Base-by-base conservation (phyloP, 2,888 invertebrate genomes). In the Dimorphilus gyrociliatus region DNA sequence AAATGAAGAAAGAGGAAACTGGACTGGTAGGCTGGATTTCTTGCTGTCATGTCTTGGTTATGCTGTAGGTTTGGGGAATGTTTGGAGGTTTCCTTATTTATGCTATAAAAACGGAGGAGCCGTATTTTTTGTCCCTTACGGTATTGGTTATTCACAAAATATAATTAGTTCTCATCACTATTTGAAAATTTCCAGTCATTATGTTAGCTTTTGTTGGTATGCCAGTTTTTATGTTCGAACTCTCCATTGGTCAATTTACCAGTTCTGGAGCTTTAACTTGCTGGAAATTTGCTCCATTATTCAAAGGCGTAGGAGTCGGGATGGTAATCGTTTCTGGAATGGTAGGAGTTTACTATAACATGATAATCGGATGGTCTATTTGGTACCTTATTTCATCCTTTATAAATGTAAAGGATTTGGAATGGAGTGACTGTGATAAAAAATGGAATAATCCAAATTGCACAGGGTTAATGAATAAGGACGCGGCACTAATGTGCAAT, bases 21-120 rank as follows among this genome's bases (percentile, higher is more conserved):
- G 66, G 66, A 52, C 58, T 32, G 67, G 67, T 23, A 49, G 55
- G 40, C 45, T 69, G 35, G 72, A 72, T 46, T 72, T 72, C 43
- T 57, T 53, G 16, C 41, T 53, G 13, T 46, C 47, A 30, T 51
- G 48, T 32, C 43, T 53, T 10, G 51, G 50, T 18, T 53, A 43
- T 32, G 47, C 50, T 13, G 51, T 53, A 2, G 51, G 51, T 21
- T 42, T 53, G 2, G 50, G 51, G 8, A 48, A 49, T 26, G 45
- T 45, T 15, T 73, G 72, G 72, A 56, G 72, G 38, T 73, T 73
- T 54, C 72, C 72, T 3, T 72, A 72, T 39, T 37, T 51, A 16
- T 48, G 47, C 29, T 49, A 50, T 32, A 40, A 39, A 25, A 49
- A 49, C 35, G 51, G 31, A 32, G 3, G 26, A 40, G 40, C 39